These are phyloP conservation scores for Panagrolaimus sp. DNA, from an alignment of 1,140 invertebrate species.

Conservation along the genomic window DNA sequence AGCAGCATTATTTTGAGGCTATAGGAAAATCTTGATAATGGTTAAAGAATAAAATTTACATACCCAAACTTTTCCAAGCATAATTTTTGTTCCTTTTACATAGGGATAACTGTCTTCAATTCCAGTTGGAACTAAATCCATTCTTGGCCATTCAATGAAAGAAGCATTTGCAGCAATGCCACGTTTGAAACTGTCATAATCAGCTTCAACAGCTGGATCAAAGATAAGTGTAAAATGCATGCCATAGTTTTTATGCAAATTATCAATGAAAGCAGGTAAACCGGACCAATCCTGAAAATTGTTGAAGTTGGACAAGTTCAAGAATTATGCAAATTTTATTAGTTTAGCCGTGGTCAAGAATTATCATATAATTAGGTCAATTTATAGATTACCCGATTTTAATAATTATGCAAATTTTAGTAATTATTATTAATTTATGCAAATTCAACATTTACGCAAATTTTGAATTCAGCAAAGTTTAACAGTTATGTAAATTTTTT, in stretches of 20 bases:
- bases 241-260: slow-evolving; percentile 28
- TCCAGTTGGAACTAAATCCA: slow-evolving; percentile 27
- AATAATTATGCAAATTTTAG: no score
- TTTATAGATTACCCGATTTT: no score
- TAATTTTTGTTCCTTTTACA: slow-evolving; percentile 33
- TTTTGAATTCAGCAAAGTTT: no score
- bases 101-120: slow-evolving; percentile 40
- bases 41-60: no score
- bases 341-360: no score
- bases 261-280: slow-evolving; percentile 32
- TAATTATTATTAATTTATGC: no score
- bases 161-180: slow-evolving; percentile 4
- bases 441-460: no score
- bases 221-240: slow-evolving; percentile 44
- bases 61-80: slow-evolving; percentile 54
- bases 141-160: slow-evolving; percentile 40
- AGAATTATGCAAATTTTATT: no score
- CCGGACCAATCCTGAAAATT: slow-evolving; percentile 41
- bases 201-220: slow-evolving; percentile 42
- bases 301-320: no score
- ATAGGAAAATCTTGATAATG: no score
- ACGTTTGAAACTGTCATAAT: slow-evolving; percentile 23
- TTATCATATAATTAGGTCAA: no score
- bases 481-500: no score
- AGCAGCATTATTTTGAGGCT: slow-evolving; percentile 46